phyloP scores from a whole-genome alignment of 2,888 invertebrate species.

The Clunio marinus region DNA sequence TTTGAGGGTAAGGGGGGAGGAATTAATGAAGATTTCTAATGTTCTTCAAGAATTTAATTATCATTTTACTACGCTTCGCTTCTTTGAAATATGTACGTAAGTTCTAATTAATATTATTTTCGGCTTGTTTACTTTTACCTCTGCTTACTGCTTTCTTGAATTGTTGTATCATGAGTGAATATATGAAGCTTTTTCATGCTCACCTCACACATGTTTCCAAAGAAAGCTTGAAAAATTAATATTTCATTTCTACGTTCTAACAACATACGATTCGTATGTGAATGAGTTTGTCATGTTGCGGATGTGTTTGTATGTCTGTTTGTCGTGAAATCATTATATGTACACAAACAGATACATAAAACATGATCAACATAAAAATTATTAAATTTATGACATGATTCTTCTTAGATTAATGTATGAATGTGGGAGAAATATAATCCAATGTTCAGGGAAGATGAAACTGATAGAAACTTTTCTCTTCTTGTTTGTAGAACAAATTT shows the following conservation, averaged over 20 bases:
- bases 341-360: not conserved
- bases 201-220: not conserved
- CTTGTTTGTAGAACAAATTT: no score
- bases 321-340: not conserved
- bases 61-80: not conserved
- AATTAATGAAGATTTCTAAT: no score
- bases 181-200: not conserved
- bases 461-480: no score
- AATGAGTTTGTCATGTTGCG: slow-evolving; percentile 9
- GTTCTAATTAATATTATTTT: slow-evolving; percentile 15
- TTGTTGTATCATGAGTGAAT: not conserved
- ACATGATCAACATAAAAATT: slow-evolving; percentile 28
- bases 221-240: not conserved
- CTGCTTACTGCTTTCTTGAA: no score
- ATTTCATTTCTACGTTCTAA: not conserved
- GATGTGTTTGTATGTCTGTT: not conserved
- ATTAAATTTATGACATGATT: slow-evolving; percentile 17
- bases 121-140: not conserved
- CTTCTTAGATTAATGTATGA: not conserved
- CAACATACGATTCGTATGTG: not conserved
- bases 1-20: no score
- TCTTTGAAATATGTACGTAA: not conserved
- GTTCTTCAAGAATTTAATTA: slow-evolving; percentile 19
- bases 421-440: not conserved
- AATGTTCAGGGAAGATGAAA: not conserved